Evolutionary conservation across 1,140 invertebrate species (phyloP), one percentile per base, ranked within the genome.

Genomic region (Eulimnadia texana): DNA sequence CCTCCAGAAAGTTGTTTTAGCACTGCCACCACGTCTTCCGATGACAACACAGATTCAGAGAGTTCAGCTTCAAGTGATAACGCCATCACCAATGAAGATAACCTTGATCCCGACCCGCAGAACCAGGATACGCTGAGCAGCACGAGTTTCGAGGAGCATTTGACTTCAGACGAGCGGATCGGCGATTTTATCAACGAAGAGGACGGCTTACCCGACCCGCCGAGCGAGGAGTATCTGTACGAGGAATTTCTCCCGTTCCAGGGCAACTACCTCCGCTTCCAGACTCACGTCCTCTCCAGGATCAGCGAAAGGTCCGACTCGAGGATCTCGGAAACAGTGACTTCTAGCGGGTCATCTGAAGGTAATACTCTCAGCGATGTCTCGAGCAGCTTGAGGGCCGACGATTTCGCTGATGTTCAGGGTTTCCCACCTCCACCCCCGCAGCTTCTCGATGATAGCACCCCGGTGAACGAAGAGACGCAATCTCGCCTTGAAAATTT

Each of bases 271-370:
- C 59, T 51, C 23, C 56, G 49, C n/a, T 63, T 58, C 50, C 62
- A 55, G 22, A 57, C 52, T 29, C 62, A 56, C 49, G 62, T 63
- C 23, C 62, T 63, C 0, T 58, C 55, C 1, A 33, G 57, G 9
- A 63, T 63, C 23, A 63, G 62, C 49, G 62, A 63, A 57, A 23
- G 25, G 11, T 63, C 62, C 25, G 62, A 63, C 29, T 63, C 62
- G 50, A 63, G 52, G 29, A 19, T 59, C 27, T 58, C 57, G 13
- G 33, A 50, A 2, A 25, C 47, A 3, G 49, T 49, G 42, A 27
- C 49, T 6, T 25, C 33, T 22, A 47, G 53, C 2, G 61, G 61
- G 16, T 29, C 25, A 11, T 23, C 25, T 1, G 58, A 63, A 3
- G 56, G 59, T 20, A 58, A 63, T 28, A 60, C 58, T 19, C 50